These are phyloP conservation scores for Nymphalis polychloros DNA, from an alignment of 2,888 invertebrate genomes.

Conservation along the genomic window DNA sequence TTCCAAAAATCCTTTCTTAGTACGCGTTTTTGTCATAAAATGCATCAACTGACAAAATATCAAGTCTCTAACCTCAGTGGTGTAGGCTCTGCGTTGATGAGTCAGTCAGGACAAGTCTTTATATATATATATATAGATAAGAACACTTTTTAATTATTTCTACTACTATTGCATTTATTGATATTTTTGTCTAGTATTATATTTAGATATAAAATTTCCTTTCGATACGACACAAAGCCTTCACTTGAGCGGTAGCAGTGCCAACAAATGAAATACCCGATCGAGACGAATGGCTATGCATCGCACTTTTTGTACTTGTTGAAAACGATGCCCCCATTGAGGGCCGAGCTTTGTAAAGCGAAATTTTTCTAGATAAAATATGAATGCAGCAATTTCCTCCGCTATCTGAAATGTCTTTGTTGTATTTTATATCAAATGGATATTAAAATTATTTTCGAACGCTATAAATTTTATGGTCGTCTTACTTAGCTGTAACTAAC, in stretches of 20 bases:
- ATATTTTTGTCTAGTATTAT: slow-evolving; percentile 28
- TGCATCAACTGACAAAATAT: too few relatives aligned
- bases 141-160: too few relatives aligned
- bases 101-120: too few relatives aligned
- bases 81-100: too few relatives aligned
- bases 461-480: slow-evolving; percentile 29
- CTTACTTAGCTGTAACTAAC: slow-evolving; percentile 6
- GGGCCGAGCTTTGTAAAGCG: slow-evolving; percentile 52
- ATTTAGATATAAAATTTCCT: slow-evolving; percentile 45
- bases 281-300: slow-evolving; percentile 71
- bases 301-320: slow-evolving; percentile 64
- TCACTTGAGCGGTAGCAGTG: slow-evolving; percentile 51
- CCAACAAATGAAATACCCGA: slow-evolving; percentile 74
- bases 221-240: slow-evolving; percentile 59
- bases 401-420: slow-evolving; percentile 38
- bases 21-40: too few relatives aligned
- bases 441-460: slow-evolving; percentile 39
- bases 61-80: too few relatives aligned
- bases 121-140: too few relatives aligned
- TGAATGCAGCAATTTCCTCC: slow-evolving; percentile 46
- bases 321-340: slow-evolving; percentile 62
- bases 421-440: slow-evolving; percentile 36
- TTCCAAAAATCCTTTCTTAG: too few relatives aligned
- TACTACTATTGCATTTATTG: too few relatives aligned
- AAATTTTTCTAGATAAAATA: slow-evolving; percentile 46